These are phyloP conservation scores for Caenorhabditis zanzibari DNA, from an alignment of 2,888 invertebrate genomes.

Conservation along the genomic window DNA sequence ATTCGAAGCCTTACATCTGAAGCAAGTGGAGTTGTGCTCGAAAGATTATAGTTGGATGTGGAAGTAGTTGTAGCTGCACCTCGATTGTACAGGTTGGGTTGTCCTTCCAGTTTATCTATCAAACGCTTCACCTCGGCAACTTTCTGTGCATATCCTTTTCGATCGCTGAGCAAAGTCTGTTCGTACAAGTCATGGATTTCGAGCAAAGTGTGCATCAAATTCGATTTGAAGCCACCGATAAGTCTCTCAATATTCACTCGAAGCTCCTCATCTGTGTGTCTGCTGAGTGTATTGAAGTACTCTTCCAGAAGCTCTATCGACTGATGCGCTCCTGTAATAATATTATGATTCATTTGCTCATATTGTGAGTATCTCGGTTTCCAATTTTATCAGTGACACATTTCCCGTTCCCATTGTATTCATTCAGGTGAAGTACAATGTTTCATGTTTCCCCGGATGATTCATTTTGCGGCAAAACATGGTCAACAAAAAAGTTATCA, in stretches of 20 bases:
- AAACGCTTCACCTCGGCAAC: slow-evolving; percentile 89
- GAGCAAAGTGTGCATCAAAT: slow-evolving; percentile 96
- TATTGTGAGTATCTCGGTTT: background rate
- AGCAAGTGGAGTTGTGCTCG: slow-evolving; percentile 59
- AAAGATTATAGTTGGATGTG: slow-evolving; percentile 55
- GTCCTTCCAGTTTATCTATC: slow-evolving; percentile 89
- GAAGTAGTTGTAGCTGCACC: slow-evolving; percentile 49
- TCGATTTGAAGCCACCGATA: slow-evolving; percentile 97
- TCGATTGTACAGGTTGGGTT: slow-evolving; percentile 72
- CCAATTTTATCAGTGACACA: background rate
- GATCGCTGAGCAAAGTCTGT: slow-evolving; percentile 95
- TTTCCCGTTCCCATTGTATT: background rate
- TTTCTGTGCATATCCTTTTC: slow-evolving; percentile 95
- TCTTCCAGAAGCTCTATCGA: slow-evolving; percentile 98
- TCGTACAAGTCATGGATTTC: slow-evolving; percentile 99
- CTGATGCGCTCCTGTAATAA: slow-evolving; percentile 92
- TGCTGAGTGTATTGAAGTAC: slow-evolving; percentile 95
- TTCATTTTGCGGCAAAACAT: slow-evolving; percentile 61
- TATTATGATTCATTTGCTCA: background rate
- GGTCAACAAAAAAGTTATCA: slow-evolving; percentile 64
- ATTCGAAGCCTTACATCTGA: slow-evolving; percentile 55
- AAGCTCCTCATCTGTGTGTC: slow-evolving; percentile 94
- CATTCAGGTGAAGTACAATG: background rate
- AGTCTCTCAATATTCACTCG: slow-evolving; percentile 97
- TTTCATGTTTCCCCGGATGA: slow-evolving; percentile 15